Percentiles rank a stretch among this genome's conserved stretches.
Evolutionary conservation across 2,888 invertebrate species (phyloP).

Genomic region (Aphidoletes aphidimyza): DNA sequence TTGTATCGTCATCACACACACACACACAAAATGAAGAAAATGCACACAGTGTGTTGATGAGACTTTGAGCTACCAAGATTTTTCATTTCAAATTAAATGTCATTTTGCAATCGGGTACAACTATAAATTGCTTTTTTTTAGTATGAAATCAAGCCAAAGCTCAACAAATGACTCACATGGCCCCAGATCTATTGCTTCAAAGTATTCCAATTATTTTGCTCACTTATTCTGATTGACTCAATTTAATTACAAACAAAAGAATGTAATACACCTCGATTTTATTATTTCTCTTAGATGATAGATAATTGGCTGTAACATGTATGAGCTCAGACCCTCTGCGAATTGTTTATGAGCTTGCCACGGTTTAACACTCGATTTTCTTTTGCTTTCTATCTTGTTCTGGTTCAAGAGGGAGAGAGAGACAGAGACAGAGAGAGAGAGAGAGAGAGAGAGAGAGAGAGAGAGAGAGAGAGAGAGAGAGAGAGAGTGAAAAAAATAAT

Average conservation of each 20-base stretch:
- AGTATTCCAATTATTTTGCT: background rate
- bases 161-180: background rate
- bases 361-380: too few relatives aligned
- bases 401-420: too few relatives aligned
- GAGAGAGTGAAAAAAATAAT: constrained; percentile 7
- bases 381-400: too few relatives aligned
- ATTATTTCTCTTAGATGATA: background rate
- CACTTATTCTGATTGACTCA: constrained; percentile 39
- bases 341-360: too few relatives aligned
- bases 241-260: constrained; percentile 40
- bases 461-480: too few relatives aligned
- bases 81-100: background rate
- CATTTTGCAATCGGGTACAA: background rate
- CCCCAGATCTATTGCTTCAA: background rate
- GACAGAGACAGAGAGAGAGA: too few relatives aligned
- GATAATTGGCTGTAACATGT: background rate
- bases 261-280: background rate
- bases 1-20: too few relatives aligned
- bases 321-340: background rate
- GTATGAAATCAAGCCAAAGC: background rate
- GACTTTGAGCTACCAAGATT: background rate
- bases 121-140: background rate
- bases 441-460: too few relatives aligned
- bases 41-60: background rate
- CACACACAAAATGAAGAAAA: too few relatives aligned